Evolutionary conservation across 2,888 invertebrate genomes (phyloP), one percentile per base, ranked within the genome.

Genomic region (Lochmaea crataegi): DNA sequence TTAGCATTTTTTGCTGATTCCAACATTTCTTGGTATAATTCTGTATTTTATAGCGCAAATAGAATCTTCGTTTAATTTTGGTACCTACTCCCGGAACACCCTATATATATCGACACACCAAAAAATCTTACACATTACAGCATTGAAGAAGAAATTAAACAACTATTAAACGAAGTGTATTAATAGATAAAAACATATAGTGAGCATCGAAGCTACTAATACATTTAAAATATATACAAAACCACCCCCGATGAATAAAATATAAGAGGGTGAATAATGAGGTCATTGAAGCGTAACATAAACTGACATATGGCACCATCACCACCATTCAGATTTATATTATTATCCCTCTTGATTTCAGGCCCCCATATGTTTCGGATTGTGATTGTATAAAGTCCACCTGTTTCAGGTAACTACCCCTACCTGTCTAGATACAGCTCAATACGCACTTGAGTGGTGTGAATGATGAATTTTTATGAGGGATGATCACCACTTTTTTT

Each of bases 291-390:
- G 80, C 81, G 79, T 79, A 79, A 80, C 81, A 78, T 74, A 77
- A 78, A 76, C 77, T 81, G 82, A 80, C 83, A 83, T 83, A 83
- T 83, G 83, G 83, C 79, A 78, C 79, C 80, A 80, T 81, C 80
- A 81, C 79, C 81, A 80, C 78, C 75, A 78, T 73, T 77, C 81
- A 81, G 81, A 81, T 81, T 81, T 80, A 77, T 79, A 79, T 78
- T 72, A 72, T 72, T 80, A 79, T 78, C 79, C 79, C 79, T 71
- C 73, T 75, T 73, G 73, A 73, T 75, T 71, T 64, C 65, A 71
- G 68, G 71, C 77, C 76, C 74, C 77, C 80, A 78, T 79, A 81
- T 80, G 80, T 73, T 78, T 78, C 67, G 76, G 76, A 71, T 75
- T 65, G 64, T n/a, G 51, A 18, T 32, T 26, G 57, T 45, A 45